A percentile compares a stretch with the other conserved stretches of the same genome.
Conservation (phyloP, 2,113 vertebrate species). For the Crocuta crocuta region DNA sequence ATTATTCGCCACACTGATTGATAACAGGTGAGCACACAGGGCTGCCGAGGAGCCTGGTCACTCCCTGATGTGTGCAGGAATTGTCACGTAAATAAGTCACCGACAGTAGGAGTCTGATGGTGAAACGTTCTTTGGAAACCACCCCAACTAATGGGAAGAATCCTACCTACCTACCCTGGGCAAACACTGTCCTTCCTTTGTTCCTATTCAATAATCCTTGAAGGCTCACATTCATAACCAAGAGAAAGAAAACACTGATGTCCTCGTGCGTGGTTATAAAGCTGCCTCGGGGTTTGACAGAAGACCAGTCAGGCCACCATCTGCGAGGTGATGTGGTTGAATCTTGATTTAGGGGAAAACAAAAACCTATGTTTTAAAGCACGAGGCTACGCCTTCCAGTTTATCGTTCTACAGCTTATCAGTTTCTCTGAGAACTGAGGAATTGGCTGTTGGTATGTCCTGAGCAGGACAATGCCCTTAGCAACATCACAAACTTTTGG, state of each 20-base stretch:
- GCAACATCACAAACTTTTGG: neutral
- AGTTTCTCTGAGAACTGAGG: neutral
- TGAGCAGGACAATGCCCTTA: slow-evolving; percentile 40
- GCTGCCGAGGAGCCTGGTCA: neutral
- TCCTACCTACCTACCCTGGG: neutral
- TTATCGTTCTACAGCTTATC: slow-evolving; percentile 45
- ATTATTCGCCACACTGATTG: neutral
- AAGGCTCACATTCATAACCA: slow-evolving; percentile 44
- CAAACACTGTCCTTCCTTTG: slow-evolving; percentile 44
- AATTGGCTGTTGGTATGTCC: neutral
- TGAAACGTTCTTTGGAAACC: slow-evolving; percentile 65
- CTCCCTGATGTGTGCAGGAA: neutral
- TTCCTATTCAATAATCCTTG: slow-evolving; percentile 25
- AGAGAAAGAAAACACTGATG: neutral
- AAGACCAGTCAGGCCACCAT: neutral
- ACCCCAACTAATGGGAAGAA: neutral
- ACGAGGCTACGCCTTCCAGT: neutral
- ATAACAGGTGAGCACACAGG: neutral
- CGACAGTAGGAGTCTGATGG: neutral
- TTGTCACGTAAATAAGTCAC: slow-evolving; percentile 42
- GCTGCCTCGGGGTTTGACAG: neutral
- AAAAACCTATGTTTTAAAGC: slow-evolving; percentile 42
- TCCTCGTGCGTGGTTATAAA: neutral
- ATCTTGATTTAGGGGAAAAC: neutral
- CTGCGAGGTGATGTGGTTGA: neutral